These are phyloP conservation scores for Pungitius pungitius DNA, from an alignment of 2,113 vertebrate genomes.

Conservation along the genomic window DNA sequence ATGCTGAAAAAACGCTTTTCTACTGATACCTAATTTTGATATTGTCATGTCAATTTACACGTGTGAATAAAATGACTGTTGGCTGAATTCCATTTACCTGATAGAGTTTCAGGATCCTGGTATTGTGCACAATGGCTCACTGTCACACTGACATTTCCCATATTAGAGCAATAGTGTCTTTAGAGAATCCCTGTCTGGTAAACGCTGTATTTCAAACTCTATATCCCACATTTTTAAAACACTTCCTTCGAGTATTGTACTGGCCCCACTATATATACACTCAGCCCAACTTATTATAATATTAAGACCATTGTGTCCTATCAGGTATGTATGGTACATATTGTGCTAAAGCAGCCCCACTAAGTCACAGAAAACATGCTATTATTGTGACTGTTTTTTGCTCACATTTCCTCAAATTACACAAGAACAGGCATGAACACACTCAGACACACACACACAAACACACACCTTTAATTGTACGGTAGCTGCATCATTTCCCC, in stretches of 20 bases:
- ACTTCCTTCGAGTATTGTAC: neutral
- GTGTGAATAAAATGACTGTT: neutral
- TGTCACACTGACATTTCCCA: conserved; percentile 13
- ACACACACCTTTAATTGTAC: conserved; percentile 72
- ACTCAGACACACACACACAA: conserved; percentile 23
- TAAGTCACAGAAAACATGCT: conserved; percentile 27
- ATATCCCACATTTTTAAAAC: neutral
- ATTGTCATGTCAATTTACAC: neutral
- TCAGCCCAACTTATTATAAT: conserved; percentile 3
- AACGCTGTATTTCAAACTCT: neutral
- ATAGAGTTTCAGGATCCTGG: neutral
- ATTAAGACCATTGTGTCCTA: conserved; percentile 12
- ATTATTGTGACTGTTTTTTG: conserved; percentile 40
- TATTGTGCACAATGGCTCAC: neutral
- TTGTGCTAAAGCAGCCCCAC: conserved; percentile 20
- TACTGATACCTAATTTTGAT: neutral
- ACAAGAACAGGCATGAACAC: conserved; percentile 33
- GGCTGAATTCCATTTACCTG: neutral
- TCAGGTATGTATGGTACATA: conserved; percentile 5
- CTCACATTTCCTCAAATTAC: conserved; percentile 45
- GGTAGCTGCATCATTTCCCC: conserved; percentile 79
- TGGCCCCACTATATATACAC: conserved; percentile 12
- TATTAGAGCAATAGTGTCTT: neutral
- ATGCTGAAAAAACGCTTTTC: too few relatives aligned
- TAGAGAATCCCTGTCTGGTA: neutral